Evolutionary conservation across 2,797 vertebrate genomes (phyloP), one percentile per base, ranked within the genome.

Genomic region (Periophthalmus magnuspinnatus): DNA sequence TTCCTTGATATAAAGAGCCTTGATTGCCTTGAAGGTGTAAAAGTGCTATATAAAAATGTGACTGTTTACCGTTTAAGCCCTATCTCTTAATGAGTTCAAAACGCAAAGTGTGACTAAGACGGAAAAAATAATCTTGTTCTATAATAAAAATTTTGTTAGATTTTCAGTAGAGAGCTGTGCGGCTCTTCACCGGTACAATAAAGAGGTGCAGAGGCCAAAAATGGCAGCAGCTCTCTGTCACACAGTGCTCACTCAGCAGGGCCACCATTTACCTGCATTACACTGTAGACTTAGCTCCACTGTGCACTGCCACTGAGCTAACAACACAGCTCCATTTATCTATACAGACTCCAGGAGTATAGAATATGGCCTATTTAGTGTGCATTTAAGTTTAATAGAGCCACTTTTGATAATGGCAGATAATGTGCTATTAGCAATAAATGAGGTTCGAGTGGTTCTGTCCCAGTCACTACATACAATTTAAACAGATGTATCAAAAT

Each of bases 221-320:
- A 22, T 65, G 19, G 54, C 6, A 0, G 60, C 50, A n/a, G 45
- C 60, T 56, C 71, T 56, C 48, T 71, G 71, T 68, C 72, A 67
- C 79, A 61, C 61, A 65, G 74, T 45, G 59, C 69, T 14, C 60
- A 69, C 68, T 32, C 69, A 78, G 65, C 77, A 65, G 70, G 76
- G 71, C 65, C 41, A 34, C 59, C 38, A 52, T 58, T 78, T 69
- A 81, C 57, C 50, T 41, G 61, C 47, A 72, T 36, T 36, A 61
- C 47, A 55, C 61, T 65, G 24, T 67, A 65, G 34, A 61, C 63
- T 57, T 67, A 77, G 32, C 38, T 68, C 70, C 45, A 54, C 19
- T 45, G 60, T 67, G 66, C 48, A 62, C 10, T 65, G 67, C 64
- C 61, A 71, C 11, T 56, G 62, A 69, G 57, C 17, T 72, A 67